Conservation (phyloP, 2,888 invertebrate genomes). For the Amphipoea lucens region DNA sequence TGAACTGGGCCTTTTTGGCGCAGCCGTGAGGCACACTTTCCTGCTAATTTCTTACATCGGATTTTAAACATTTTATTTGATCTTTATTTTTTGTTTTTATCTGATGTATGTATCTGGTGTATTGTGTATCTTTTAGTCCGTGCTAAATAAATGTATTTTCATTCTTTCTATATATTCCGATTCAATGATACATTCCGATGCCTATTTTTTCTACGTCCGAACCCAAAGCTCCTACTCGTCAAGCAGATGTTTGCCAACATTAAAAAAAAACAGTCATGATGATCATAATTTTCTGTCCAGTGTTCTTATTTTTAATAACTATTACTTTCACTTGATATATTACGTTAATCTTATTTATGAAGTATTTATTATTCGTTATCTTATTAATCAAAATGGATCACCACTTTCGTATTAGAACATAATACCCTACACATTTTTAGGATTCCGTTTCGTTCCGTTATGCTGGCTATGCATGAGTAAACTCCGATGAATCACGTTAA, state of each 20-base stretch:
- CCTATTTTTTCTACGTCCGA: not conserved
- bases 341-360: constrained; percentile 20
- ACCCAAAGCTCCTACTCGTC: not conserved
- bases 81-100: too few species aligned
- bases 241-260: not conserved
- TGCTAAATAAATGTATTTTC: too few species aligned
- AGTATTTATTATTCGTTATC: constrained; percentile 31
- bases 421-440: constrained; percentile 41
- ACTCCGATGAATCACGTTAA: constrained; percentile 23
- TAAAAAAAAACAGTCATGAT: not conserved
- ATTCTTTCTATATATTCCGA: too few species aligned
- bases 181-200: not conserved
- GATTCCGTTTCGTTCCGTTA: constrained; percentile 33
- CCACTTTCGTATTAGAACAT: constrained; percentile 38
- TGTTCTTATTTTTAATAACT: not conserved
- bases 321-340: constrained; percentile 34
- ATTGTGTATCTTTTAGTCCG: too few species aligned
- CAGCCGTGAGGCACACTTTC: too few species aligned
- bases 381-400: constrained; percentile 50
- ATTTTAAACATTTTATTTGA: too few species aligned
- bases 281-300: not conserved
- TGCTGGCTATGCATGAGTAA: not conserved
- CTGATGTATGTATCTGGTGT: too few species aligned
- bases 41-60: too few species aligned
- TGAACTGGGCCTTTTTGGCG: too few species aligned